Base-by-base conservation (phyloP, 1,140 invertebrate species). In the Leucophenga varia region DNA sequence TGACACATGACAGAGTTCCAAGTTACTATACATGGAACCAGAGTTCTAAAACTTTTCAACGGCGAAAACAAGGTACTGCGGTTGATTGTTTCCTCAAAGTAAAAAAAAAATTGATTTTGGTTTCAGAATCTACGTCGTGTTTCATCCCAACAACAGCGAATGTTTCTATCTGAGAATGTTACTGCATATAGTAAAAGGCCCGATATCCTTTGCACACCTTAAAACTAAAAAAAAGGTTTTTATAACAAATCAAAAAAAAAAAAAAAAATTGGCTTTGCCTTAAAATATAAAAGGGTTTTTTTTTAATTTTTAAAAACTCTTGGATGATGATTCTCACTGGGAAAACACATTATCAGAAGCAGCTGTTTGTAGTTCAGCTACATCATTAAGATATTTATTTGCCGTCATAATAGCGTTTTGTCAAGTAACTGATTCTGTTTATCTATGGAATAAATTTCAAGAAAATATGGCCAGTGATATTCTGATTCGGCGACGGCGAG, bases 341-440 rank as follows among this genome's bases (percentile, higher is more conserved):
- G n/a, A n/a, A n/a, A n/a, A n/a, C n/a, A n/a, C n/a, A n/a, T n/a
- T n/a, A n/a, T n/a, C n/a, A n/a, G n/a, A n/a, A n/a, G n/a, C n/a
- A n/a, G n/a, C n/a, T n/a, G n/a, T n/a, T 14, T 34, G n/a, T 12
- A 12, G 16, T 13, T 34, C 31, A 34, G 3, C 31, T 34, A 34
- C 31, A 34, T 34, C 31, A 34, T 34, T 34, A 34, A 34, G 31
- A 34, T 34, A 34, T 34, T 34, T 34, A 34, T 34, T 34, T 34
- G 31, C 31, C 31, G 31, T 34, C 31, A 34, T 34, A 34, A 14
- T 5, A 34, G 31, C 12, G 31, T 34, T 34, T 34, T 34, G 31
- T 34, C 31, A 34, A 34, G 31, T 34, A 34, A 34, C 31, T 34
- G 31, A 34, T 34, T 34, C 31, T 34, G 31, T 34, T 34, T 13